phyloP scores from a whole-genome alignment of 2,888 invertebrate species.

The Ctena decussata region DNA sequence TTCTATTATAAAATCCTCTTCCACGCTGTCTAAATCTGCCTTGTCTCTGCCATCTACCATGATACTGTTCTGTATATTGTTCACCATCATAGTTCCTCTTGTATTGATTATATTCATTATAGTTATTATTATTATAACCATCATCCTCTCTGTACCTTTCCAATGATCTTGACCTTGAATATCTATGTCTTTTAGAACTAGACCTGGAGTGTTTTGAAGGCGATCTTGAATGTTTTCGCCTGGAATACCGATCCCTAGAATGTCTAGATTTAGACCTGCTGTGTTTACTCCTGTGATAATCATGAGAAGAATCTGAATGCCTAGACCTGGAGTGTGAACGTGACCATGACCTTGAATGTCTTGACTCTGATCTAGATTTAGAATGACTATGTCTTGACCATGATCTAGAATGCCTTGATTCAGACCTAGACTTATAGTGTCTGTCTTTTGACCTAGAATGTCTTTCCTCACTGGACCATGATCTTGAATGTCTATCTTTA shows the following conservation, averaged over 20 bases:
- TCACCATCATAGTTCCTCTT: neutral
- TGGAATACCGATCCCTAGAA: neutral
- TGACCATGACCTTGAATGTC: conserved; percentile 40
- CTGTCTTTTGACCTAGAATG: neutral
- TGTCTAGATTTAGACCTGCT: neutral
- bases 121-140: neutral
- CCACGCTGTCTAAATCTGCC: neutral
- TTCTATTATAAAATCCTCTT: neutral
- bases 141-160: neutral
- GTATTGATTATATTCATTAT: neutral
- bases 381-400: conserved; percentile 13
- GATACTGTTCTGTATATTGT: neutral
- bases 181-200: neutral
- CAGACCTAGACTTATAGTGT: neutral
- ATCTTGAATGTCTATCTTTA: neutral
- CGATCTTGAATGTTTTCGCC: neutral
- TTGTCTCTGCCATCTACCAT: neutral
- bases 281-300: neutral
- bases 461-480: neutral
- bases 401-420: conserved; percentile 15
- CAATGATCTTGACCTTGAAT: neutral
- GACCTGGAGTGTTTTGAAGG: neutral
- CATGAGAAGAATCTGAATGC: conserved; percentile 6
- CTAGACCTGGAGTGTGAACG: conserved; percentile 27
- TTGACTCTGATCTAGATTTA: conserved; percentile 46